phyloP scores from a whole-genome alignment of 1,140 invertebrate genomes.

The Pseudomyrmex cubaensis region DNA sequence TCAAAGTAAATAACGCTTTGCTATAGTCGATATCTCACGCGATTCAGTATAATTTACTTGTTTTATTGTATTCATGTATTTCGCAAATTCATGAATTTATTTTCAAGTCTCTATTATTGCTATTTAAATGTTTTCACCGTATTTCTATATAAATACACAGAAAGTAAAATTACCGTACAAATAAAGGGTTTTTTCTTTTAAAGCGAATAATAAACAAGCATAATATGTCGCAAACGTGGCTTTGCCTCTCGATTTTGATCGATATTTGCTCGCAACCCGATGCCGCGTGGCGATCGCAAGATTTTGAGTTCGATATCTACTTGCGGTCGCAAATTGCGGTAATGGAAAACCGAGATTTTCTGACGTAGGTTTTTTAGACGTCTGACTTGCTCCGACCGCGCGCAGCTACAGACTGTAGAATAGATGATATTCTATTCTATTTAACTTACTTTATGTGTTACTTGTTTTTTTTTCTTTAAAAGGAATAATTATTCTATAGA shows the following conservation, averaged over 20 bases:
- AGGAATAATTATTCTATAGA: conserved; percentile 85
- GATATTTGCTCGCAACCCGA: conserved; percentile 71
- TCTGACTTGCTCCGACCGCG: conserved; percentile 7
- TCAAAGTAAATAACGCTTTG: not conserved
- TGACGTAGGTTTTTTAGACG: conserved; percentile 44
- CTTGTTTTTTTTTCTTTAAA: not conserved
- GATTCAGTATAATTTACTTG: not conserved
- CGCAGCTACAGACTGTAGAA: not conserved
- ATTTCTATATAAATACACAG: conserved; percentile 5
- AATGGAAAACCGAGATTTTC: conserved; percentile 81
- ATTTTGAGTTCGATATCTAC: conserved; percentile 78
- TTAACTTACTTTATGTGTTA: not conserved
- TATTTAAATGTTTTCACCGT: not conserved
- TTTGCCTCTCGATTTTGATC: conserved; percentile 22
- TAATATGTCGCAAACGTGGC: not conserved
- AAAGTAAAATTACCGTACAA: not conserved
- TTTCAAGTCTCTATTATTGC: not conserved
- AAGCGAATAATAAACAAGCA: conserved; percentile 24
- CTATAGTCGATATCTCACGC: not conserved
- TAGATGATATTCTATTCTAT: not conserved
- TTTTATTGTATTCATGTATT: too few relatives aligned
- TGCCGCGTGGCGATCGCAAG: conserved; percentile 61
- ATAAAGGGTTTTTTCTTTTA: not conserved
- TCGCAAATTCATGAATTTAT: too few relatives aligned
- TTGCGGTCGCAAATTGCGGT: conserved; percentile 76